Evolutionary conservation across 2,113 vertebrate genomes (phyloP), one percentile per base, ranked within the genome.

Genomic region (Solea senegalensis): DNA sequence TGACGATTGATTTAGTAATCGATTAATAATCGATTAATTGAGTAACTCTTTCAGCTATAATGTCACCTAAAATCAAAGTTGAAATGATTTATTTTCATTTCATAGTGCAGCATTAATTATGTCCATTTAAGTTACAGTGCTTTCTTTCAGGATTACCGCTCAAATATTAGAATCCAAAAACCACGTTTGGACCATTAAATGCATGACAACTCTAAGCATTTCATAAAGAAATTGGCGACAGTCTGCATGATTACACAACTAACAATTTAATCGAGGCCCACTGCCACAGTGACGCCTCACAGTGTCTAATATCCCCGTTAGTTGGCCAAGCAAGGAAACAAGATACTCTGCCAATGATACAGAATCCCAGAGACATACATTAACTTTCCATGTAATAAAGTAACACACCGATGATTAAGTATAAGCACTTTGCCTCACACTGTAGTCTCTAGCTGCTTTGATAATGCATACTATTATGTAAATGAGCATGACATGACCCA

Each of bases 391-490:
- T 62, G 78, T 73, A 86, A 92, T 84, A 86, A 82, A 69, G 74
- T 71, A 89, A 82, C 80, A 86, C 26, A 40, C 59, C 54, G 44
- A 84, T 93, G 92, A 93, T 93, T 79, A 90, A 91, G 86, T 88
- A 58, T 74, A 86, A 85, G 80, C 81, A 82, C 87, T 92, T 93
- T 84, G 77, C 81, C 69, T 82, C 81, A 69, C 77, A 72, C 78
- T 78, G 76, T 66, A 88, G 74, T 85, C 90, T 85, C 90, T 87
- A 88, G 84, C 63, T 89, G 84, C 89, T 89, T 91, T 91, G 80
- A 92, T 92, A 88, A 92, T 84, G 74, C 86, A 89, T 73, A 89
- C 74, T 69, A 74, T 92, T 93, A 93, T 93, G 92, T 87, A 92
- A 93, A 93, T 92, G 85, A 87, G 62, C 49, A 58, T 69, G 73